phyloP scores from a whole-genome alignment of 1,140 invertebrate species.

The Probaryconus sp. region DNA sequence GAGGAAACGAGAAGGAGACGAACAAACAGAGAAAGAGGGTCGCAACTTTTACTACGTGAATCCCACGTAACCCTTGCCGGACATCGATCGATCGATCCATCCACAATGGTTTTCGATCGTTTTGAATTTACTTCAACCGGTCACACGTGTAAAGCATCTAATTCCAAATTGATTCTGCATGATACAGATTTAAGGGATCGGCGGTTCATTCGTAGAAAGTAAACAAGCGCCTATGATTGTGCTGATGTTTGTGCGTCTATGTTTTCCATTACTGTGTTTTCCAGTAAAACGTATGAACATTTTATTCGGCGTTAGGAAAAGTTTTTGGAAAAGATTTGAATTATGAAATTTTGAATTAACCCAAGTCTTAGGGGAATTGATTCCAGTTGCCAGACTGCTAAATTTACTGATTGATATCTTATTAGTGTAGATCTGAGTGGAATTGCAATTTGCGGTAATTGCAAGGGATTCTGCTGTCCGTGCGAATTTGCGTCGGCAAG shows the following conservation, averaged over 20 bases:
- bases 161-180: constrained; percentile 13
- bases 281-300: too few relatives aligned
- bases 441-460: constrained; percentile 50
- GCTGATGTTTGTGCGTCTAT: constrained; percentile 12
- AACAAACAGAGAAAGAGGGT: constrained; percentile 30
- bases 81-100: constrained; percentile 63
- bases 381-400: constrained; percentile 17
- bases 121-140: constrained; percentile 14
- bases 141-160: constrained; percentile 25
- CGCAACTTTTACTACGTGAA: constrained; percentile 51
- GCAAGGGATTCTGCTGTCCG: constrained; percentile 48
- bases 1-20: too few relatives aligned
- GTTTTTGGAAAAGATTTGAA: too few relatives aligned
- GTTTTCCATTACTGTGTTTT: not conserved
- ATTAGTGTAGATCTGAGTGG: constrained; percentile 40
- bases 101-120: constrained; percentile 3
- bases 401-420: constrained; percentile 52
- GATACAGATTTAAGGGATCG: constrained; percentile 30
- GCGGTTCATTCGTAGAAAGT: constrained; percentile 23
- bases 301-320: too few relatives aligned
- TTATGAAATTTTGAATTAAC: too few relatives aligned
- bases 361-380: too few relatives aligned
- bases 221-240: constrained; percentile 32
- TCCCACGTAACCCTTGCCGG: constrained; percentile 65
- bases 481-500: constrained; percentile 63